Evolutionary conservation across 1,140 invertebrate species (phyloP), one percentile per base, ranked within the genome.

Genomic region (Anoplolepis gracilipes): DNA sequence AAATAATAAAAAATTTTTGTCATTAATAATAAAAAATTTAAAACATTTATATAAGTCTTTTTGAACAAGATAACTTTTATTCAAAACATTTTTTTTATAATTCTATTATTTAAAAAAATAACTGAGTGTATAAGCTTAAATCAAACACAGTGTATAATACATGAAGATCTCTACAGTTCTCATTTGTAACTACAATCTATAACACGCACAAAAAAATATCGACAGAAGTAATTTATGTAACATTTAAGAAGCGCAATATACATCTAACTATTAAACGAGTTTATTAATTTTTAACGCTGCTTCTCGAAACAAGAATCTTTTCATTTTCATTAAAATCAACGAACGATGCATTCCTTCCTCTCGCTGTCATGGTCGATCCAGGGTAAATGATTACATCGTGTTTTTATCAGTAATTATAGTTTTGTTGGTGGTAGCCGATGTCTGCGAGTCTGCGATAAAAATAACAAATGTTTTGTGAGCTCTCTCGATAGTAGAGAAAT

Each of bases 371-470:
- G 84, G 36, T 90, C 84, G 0, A 64, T 70, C 16, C 65, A 75
- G 22, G 88, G 62, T 33, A 90, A n/a, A 36, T 28, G 81, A 73
- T 33, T 90, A 33, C 25, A 61, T 81, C 46, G 61, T 3, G 25
- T 88, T 85, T 33, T 86, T 90, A 39, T 90, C 91, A 30, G 42
- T 78, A 1, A 72, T 78, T 16, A 87, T 33, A 39, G 10, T 67
- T 67, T 79, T 69, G 46, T 77, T 49, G 28, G 5, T 81, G 33
- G 70, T 89, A 11, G 90, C 89, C 53, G 77, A 69, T 55, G 57
- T 33, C 79, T 92, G 92, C 5, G 90, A 92, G 84, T 91, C 93
- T 93, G 86, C 10, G 79, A 88, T 67, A 70, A 49, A 88, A 84
- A 16, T 1, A n/a, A 36, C 36, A 22, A 75, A 76, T 0, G 2